A percentile compares a stretch with the other conserved stretches of the same genome.
phyloP scores from a whole-genome alignment of 1,140 invertebrate species.

The Grapholita molesta region DNA sequence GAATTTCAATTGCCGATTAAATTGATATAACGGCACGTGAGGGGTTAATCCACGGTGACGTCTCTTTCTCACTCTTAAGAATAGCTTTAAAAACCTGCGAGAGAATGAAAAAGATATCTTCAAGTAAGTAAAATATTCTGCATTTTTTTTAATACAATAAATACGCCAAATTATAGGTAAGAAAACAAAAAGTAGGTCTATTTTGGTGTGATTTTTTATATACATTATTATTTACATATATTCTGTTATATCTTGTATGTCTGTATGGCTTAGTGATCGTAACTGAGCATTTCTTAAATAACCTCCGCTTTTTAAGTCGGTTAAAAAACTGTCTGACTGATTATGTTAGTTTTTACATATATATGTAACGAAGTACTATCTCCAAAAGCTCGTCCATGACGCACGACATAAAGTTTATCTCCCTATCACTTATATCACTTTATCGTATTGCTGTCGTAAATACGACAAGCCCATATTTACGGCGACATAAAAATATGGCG shows the following conservation, averaged over 20 bases:
- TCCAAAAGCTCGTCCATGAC: background rate
- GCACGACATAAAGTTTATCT: constrained; percentile 15
- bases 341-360: no score
- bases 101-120: background rate
- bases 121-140: background rate
- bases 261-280: no score
- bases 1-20: constrained; percentile 71
- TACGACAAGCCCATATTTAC: background rate
- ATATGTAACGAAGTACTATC: background rate
- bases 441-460: constrained; percentile 7
- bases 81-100: background rate
- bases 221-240: no score
- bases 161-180: no score
- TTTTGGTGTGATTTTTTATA: no score
- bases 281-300: no score
- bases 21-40: constrained; percentile 52
- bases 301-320: no score
- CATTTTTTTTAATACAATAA: no score
- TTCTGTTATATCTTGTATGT: no score
- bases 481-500: constrained; percentile 7
- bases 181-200: no score
- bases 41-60: constrained; percentile 15
- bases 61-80: background rate
- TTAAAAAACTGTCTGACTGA: no score
- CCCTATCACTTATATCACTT: constrained; percentile 16